Percentiles rank a stretch among this genome's conserved stretches.
Evolutionary conservation across 1,140 invertebrate genomes (phyloP).

Genomic region (Brachionus koreanus): DNA sequence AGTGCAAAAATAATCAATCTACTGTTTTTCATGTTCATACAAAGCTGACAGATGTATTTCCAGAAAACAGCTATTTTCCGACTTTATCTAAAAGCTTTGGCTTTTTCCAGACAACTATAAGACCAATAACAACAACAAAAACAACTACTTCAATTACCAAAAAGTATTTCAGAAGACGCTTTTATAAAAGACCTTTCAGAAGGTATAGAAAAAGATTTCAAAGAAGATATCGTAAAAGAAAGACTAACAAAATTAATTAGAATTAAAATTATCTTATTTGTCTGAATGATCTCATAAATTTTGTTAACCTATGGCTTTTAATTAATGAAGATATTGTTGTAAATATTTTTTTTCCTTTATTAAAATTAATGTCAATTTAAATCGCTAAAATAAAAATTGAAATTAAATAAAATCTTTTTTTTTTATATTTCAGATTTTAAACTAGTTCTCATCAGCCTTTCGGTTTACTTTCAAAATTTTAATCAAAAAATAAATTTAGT

Average conservation of each 20-base stretch:
- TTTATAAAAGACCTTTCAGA: not conserved
- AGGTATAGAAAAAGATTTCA: not conserved
- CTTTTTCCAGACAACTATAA: not conserved
- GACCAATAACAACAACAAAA: not conserved
- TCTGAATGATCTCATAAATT: constrained; percentile 12
- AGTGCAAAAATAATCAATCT: constrained; percentile 12
- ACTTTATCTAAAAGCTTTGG: not conserved
- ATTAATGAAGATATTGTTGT: no score
- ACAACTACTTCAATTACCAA: not conserved
- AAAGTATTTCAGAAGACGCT: not conserved
- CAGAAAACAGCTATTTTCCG: not conserved
- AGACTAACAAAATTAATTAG: not conserved
- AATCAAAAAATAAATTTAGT: no score
- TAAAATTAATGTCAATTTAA: no score
- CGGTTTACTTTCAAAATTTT: no score
- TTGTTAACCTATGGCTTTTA: not conserved
- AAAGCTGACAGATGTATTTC: constrained; percentile 22
- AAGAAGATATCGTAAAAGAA: not conserved
- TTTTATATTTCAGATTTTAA: no score
- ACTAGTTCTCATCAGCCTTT: no score
- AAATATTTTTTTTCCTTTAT: no score
- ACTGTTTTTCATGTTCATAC: constrained; percentile 16
- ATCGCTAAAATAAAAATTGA: no score
- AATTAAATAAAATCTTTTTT: no score
- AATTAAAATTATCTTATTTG: not conserved